Base-by-base conservation (phyloP, 2,797 vertebrate genomes). In the Clarias pachynema region DNA sequence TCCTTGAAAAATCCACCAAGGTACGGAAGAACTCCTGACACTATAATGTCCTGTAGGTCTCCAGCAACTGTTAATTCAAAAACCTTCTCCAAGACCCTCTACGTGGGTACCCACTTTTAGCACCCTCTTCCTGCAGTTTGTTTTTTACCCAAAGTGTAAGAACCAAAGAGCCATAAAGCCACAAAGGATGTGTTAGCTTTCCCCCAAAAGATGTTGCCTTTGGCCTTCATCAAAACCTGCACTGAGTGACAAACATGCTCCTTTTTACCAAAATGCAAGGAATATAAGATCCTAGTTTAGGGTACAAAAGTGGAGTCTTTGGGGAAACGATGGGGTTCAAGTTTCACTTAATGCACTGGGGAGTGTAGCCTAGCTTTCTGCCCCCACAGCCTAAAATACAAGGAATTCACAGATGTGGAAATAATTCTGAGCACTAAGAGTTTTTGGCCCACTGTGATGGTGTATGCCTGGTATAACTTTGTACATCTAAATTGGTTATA, bases 341-440 rank as follows among this genome's bases (percentile, higher is more conserved):
- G 84, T 90, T 90, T 88, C 86, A 85, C 84, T 84, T 90, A 88
- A 90, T 89, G 89, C 85, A 88, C 88, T 84, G 34, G 75, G 73
- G 87, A 87, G 62, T 89, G 85, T 60, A 26, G 80, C 83, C 78
- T 73, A 81, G 68, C 80, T 89, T 86, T 84, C 84, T 85, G 85
- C 81, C 83, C 86, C 86, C 83, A 84, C 77, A 87, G 79, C 75
- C 87, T 80, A 87, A 84, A 89, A 83, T 72, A 88, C 88, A 89
- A 88, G 86, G 84, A 84, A 89, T 88, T 89, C 85, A 88, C 73
- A 90, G 78, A 84, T 86, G 84, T 88, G 86, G 82, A 87, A 84
- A 88, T 88, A 85, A 88, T 84, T 89, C 53, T n/a, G 75, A 84
- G 85, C 73, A 59, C 82, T 75, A 57, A 83, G 75, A 85, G 75